phyloP scores from a whole-genome alignment of 2,888 invertebrate species.

The Netelia melanura region DNA sequence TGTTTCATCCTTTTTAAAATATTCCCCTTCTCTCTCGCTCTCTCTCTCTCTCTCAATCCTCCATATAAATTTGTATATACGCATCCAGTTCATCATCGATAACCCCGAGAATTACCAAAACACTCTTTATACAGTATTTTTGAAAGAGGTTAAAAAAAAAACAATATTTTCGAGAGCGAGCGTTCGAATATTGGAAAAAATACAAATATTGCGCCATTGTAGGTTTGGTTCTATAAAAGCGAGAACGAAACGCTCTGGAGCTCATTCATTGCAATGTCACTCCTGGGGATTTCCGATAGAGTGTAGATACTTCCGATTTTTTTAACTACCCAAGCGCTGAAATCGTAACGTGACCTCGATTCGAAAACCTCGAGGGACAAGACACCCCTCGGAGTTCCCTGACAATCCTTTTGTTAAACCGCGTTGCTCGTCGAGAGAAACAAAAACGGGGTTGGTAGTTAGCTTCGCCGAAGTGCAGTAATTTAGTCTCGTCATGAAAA shows the following conservation, averaged over 20 bases:
- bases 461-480: background rate
- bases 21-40: slow-evolving; percentile 27
- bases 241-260: slow-evolving; percentile 28
- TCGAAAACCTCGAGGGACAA: slow-evolving; percentile 26
- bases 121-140: slow-evolving; percentile 22
- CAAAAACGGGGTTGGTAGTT: slow-evolving; percentile 14
- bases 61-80: slow-evolving; percentile 4
- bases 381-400: slow-evolving; percentile 19
- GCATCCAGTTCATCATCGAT: slow-evolving; percentile 28
- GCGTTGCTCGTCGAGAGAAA: background rate
- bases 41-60: background rate
- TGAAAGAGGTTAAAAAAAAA: slow-evolving; percentile 10
- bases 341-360: slow-evolving; percentile 50
- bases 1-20: slow-evolving; percentile 21
- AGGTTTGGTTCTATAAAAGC: slow-evolving; percentile 33
- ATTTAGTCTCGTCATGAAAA: slow-evolving; percentile 2
- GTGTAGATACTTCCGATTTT: slow-evolving; percentile 37
- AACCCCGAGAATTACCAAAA: slow-evolving; percentile 46
- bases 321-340: slow-evolving; percentile 9
- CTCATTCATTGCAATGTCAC: slow-evolving; percentile 46
- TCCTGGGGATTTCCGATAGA: slow-evolving; percentile 51
- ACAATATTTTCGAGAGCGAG: slow-evolving; percentile 6
- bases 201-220: slow-evolving; percentile 42
- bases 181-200: slow-evolving; percentile 42
- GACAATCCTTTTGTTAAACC: background rate